phyloP scores from a whole-genome alignment of 2,888 invertebrate genomes.

The Rhagophthalmus giganteus region DNA sequence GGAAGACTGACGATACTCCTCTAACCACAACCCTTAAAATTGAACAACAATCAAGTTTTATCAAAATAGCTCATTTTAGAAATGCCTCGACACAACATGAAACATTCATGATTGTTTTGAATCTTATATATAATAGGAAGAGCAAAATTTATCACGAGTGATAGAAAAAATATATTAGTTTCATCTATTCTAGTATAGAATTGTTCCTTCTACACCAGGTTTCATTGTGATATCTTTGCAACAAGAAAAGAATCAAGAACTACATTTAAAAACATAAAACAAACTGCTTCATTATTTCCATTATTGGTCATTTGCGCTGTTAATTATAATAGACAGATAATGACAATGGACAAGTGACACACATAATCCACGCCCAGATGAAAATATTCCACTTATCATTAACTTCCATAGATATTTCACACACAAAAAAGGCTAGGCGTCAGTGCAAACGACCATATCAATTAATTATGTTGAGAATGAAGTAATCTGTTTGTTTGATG shows the following conservation, averaged over 20 bases:
- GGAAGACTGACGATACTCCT: conserved; percentile 25
- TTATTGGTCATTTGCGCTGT: too few species aligned
- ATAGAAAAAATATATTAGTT: conserved; percentile 53
- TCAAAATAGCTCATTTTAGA: conserved; percentile 32
- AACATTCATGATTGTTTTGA: conserved; percentile 49
- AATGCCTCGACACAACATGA: conserved; percentile 32
- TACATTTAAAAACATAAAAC: conserved; percentile 10
- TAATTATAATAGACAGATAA: too few species aligned
- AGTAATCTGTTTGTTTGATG: too few species aligned
- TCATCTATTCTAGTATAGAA: conserved; percentile 30
- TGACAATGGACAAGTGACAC: too few species aligned
- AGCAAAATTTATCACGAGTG: conserved; percentile 53
- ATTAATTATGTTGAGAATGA: too few species aligned
- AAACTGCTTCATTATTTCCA: conserved; percentile 12
- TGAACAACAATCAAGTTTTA: conserved; percentile 28
- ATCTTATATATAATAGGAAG: conserved; percentile 49
- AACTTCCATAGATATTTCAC: too few species aligned
- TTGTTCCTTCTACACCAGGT: conserved; percentile 24
- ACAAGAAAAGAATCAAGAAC: conserved; percentile 9
- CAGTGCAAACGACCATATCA: too few species aligned
- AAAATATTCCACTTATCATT: too few species aligned
- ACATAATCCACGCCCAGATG: too few species aligned
- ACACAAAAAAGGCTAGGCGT: too few species aligned
- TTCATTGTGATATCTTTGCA: conserved; percentile 23
- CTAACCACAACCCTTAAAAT: conserved; percentile 29